These are phyloP conservation scores for Ips typographus DNA, from an alignment of 1,140 invertebrate species.

Conservation along the genomic window DNA sequence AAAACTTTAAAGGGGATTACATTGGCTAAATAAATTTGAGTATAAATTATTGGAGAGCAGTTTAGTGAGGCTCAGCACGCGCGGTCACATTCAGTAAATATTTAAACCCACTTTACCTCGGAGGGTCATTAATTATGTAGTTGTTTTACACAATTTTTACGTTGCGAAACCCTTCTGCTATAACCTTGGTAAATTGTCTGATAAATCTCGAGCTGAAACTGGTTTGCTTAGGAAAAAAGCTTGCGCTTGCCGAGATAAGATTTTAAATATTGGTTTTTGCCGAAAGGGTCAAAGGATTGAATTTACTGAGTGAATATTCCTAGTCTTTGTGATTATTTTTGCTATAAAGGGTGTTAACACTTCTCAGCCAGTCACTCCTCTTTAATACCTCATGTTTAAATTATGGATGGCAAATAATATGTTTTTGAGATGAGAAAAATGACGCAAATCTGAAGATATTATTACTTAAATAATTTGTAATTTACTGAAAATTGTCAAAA, in stretches of 20 bases:
- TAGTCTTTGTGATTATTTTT: no score
- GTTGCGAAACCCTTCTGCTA: constrained; percentile 6
- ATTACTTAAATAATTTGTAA: no score
- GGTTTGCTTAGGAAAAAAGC: constrained; percentile 17
- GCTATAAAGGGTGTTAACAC: no score
- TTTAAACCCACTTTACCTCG: constrained; percentile 41
- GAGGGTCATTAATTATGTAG: constrained; percentile 35
- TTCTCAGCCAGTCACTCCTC: no score
- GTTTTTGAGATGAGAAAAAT: no score
- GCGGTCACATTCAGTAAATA: constrained; percentile 44
- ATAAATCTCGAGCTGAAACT: constrained; percentile 7
- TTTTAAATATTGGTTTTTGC: not conserved
- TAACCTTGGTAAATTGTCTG: constrained; percentile 18
- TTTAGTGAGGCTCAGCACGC: constrained; percentile 40
- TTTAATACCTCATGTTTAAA: no score
- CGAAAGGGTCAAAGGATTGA: no score
- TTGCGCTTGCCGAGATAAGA: not conserved
- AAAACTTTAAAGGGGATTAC: constrained; percentile 32
- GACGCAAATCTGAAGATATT: no score
- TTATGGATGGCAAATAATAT: no score
- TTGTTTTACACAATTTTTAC: constrained; percentile 37
- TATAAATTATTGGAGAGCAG: constrained; percentile 42
- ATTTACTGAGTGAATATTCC: no score
- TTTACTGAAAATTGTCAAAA: no score
- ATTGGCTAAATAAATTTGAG: constrained; percentile 43